Base-by-base conservation (phyloP, 92 coral and sea anemone species). In the Zoanthus solanderi region DNA sequence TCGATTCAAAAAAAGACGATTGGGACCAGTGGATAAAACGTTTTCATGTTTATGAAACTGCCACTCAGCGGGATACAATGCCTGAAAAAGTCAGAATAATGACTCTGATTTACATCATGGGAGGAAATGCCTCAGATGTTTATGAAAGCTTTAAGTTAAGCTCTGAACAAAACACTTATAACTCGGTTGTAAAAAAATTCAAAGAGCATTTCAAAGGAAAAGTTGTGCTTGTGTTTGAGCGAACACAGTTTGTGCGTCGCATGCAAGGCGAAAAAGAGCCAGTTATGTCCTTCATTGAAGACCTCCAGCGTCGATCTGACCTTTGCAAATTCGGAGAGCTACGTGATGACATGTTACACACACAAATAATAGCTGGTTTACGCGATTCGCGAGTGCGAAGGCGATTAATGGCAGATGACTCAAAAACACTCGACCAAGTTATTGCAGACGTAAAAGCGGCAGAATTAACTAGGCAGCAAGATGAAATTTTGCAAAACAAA, bases 401-500 rank as follows among this genome's bases (percentile, higher is more conserved):
- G 58, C 72, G 90, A 78, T 78, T 87, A 65, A 71, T 87, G 90
- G 90, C 86, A 47, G 83, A 48, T 23, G 79, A 78, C 57, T 78
- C 72, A 76, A 78, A 68, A 42, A 78, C 89, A 54, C 74, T 87
- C 16, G 69, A 78, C 79, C 85, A 87, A 78, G 77, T 87, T 18
- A 85, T 85, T 74, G 45, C 79, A 69, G 88, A 84, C 32, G 79
- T 54, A 23, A 84, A 84, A 78, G 72, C 78, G 10, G 69, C 85
- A 16, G 79, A 78, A 78, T 47, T 78, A 23, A 78, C 87, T 18
- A 85, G 81, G 65, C 74, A 90, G 52, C 90, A 86, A 50, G 87
- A 90, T 4, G 75, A 87, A 28, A 90, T 90, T 58, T 66, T 90
- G 13, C 83, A 86, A 76, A 87, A 79, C 58, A 87, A 78, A 45